Conservation (phyloP, 2,113 vertebrate species). For the Otus sunia region DNA sequence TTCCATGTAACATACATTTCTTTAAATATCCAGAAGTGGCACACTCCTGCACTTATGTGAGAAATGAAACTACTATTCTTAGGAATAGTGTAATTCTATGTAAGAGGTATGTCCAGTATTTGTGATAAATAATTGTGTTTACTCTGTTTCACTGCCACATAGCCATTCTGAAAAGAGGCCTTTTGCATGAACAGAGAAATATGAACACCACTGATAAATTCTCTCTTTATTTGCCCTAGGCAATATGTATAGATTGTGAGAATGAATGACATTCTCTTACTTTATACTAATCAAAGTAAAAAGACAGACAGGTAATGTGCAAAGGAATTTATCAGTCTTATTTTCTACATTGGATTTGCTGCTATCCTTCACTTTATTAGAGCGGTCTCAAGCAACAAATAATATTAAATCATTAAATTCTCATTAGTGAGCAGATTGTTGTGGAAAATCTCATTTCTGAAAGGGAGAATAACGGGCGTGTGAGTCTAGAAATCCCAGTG, state of each 20-base stretch:
- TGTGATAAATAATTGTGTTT: neutral
- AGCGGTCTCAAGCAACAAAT: neutral
- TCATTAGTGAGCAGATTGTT: neutral
- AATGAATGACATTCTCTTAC: neutral
- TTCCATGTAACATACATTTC: neutral
- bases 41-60: neutral
- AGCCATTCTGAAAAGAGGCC: neutral
- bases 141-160: neutral
- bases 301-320: neutral
- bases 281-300: neutral
- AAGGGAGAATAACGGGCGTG: neutral
- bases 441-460: neutral
- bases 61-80: neutral
- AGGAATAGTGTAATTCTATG: neutral
- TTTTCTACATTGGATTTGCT: neutral
- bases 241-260: neutral
- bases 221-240: neutral
- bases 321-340: neutral
- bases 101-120: neutral
- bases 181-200: neutral
- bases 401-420: neutral
- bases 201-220: neutral
- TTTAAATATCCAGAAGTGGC: neutral
- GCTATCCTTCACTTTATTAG: neutral
- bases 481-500: neutral